Evolutionary conservation across 2,797 vertebrate species (phyloP), one percentile per base, ranked within the genome.

Genomic region (Simalia tracyae): DNA sequence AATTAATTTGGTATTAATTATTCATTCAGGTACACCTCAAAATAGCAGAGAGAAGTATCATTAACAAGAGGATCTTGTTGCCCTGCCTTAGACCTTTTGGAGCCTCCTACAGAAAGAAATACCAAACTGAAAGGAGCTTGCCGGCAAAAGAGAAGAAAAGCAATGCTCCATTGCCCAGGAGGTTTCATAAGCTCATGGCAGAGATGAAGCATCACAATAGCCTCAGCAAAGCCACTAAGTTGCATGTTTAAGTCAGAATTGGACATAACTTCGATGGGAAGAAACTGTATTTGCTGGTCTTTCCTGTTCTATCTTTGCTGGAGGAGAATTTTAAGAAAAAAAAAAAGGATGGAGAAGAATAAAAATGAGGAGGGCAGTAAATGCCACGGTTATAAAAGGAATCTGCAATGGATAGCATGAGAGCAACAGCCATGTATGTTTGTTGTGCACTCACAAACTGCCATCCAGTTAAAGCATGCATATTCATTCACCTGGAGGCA

Each of bases 1-100:
- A 96, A 93, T 90, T 95, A 95, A 94, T 93, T 91, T 90, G 93
- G 31, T 93, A 94, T 92, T 92, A 92, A 95, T 95, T 95, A 96
- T 95, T 96, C 94, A 96, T 95, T 94, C 56, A 22, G 66, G 19
- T 91, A 87, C 36, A 4, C 91, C 93, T 96, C 94, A 96, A 95
- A 97, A 96, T 93, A 97, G 95, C 91, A 89, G 89, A 90, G 28
- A 72, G 87, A 91, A 94, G 68, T 91, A 96, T 92, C 63, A 66
- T 89, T 81, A 90, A 68, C 64, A 84, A 42, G 10, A 68, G 92
- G 17, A 94, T 95, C 60, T 68, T 0, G 36, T 63, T 89, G 84
- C 0, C 0, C 56, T 59, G 60, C 63, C 60, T 95, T 95, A 96
- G 94, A 95, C 92, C 90, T 19, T 36, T 88, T 63, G 88, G 88